Evolutionary conservation across 2,113 vertebrate genomes (phyloP), one percentile per base, ranked within the genome.

Genomic region (Labrus mixtus): DNA sequence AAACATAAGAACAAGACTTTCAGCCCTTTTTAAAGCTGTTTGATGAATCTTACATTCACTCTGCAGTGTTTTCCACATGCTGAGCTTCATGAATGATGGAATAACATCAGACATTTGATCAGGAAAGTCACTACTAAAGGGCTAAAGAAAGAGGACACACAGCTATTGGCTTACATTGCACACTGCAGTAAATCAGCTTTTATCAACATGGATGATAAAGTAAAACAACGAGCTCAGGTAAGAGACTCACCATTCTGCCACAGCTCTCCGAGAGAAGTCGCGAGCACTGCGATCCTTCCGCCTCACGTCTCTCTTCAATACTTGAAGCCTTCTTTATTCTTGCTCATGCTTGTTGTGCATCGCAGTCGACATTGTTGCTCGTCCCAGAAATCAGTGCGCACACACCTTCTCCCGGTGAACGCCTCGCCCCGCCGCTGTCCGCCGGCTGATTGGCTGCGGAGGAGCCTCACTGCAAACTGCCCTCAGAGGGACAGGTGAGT

Each of bases 181-280:
- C 25, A 25, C 25, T 6, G 6, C 15, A 17, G 1, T 48, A 48
- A 19, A 17, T 16, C 13, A 16, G 3, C 2, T 3, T 51, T 58
- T 20, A 41, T 10, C 45, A 46, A 16, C 22, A 63, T n/a, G 37
- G 6, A 10, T 9, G 3, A 10, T 12, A 54, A 23, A 17, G 51
- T 41, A 15, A 25, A 29, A 29, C n/a, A 8, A 9, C 0, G 17
- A 7, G 22, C 43, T 1, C 16, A 2, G 15, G 25, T 15, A 37
- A 1, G 5, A 10, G 8, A 84, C 91, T 90, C 72, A 93, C 91
- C 91, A 93, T 93, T 55, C 77, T 91, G 75, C 36, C 65, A 29
- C 56, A 60, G 39, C 51, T 43, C 25, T 22, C 7, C 1, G 16
- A 29, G 2, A 58, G 16, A 57, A 56, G n/a, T 48, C 37, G 11